Evolutionary conservation across 2,888 invertebrate species (phyloP).

Genomic region (Agrochola circellaris): DNA sequence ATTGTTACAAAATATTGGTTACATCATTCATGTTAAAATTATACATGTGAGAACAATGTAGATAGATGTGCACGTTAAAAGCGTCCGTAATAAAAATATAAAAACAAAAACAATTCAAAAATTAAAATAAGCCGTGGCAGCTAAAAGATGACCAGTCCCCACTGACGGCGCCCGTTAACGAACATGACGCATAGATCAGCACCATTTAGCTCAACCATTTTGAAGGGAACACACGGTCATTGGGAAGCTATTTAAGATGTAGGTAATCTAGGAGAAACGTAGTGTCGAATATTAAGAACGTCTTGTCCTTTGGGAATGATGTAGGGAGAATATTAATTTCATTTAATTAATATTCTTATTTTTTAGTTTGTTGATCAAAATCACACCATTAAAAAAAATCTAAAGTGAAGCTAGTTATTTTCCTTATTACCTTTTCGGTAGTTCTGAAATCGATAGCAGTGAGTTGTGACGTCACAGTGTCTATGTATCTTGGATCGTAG

Average conservation of each 20-base stretch:
- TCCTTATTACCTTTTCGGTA: background rate
- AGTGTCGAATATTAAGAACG: background rate
- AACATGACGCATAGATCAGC: no score
- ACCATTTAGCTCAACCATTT: no score
- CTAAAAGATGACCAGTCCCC: no score
- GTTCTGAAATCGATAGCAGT: constrained; percentile 11
- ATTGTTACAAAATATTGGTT: no score
- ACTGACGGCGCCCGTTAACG: no score
- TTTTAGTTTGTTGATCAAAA: background rate
- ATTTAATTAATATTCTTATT: background rate
- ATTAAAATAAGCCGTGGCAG: no score
- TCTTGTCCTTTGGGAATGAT: background rate
- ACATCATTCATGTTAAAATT: no score
- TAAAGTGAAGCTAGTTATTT: background rate
- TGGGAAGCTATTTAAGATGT: background rate
- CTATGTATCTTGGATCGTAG: background rate
- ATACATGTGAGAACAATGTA: no score
- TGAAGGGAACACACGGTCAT: no score
- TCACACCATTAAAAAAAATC: background rate
- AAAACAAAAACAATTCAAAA: no score
- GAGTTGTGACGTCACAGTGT: constrained; percentile 22
- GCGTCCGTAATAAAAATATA: no score
- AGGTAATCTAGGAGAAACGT: background rate
- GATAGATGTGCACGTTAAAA: no score
- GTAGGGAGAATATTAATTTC: background rate